Base-by-base conservation (phyloP, 2,113 vertebrate species). In the Corapipo altera region DNA sequence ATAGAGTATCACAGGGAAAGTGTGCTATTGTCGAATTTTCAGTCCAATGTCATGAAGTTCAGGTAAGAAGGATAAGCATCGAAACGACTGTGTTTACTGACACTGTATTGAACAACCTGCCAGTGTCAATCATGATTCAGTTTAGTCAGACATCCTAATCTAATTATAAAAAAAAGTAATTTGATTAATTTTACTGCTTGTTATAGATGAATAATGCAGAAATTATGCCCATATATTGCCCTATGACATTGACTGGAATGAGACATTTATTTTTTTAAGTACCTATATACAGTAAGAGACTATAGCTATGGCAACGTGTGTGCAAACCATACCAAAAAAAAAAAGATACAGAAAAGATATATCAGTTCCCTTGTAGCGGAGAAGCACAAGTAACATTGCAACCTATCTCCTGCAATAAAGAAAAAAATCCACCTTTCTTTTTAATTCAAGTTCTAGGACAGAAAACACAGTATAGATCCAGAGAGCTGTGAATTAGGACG, bases 401-500 rank as follows among this genome's bases (percentile, higher is more conserved):
- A 80, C 17, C 26, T 32, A 46, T 44, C 46, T 83, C 55, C 35
- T 54, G 23, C 43, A 81, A 86, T 24, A 76, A 84, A 75, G 59
- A 8, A 86, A 88, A 65, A 90, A 77, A 10, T 24, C n/a, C 59
- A 91, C 83, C 55, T 94, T 84, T 64, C 71, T 43, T 78, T 76
- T 88, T 41, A 83, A 88, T 83, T 76, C 52, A 48, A 85, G 64
- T 91, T 88, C n/a, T 89, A 51, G 59, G 73, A 95, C 30, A 88
- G 73, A 77, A 92, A 80, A 71, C 39, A 54, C 2, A 71, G 62
- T 57, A 55, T 4, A 51, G 64, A 48, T 64, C 85, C n/a, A 71
- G 87, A 93, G 80, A 82, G 67, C 61, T 91, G 41, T 89, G 78
- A 95, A 84, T 55, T 85, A 89, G 92, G 41, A 87, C 85, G 96